These are phyloP conservation scores for Microtus richardsoni DNA, from an alignment of 2,113 vertebrate species.

Conservation along the genomic window DNA sequence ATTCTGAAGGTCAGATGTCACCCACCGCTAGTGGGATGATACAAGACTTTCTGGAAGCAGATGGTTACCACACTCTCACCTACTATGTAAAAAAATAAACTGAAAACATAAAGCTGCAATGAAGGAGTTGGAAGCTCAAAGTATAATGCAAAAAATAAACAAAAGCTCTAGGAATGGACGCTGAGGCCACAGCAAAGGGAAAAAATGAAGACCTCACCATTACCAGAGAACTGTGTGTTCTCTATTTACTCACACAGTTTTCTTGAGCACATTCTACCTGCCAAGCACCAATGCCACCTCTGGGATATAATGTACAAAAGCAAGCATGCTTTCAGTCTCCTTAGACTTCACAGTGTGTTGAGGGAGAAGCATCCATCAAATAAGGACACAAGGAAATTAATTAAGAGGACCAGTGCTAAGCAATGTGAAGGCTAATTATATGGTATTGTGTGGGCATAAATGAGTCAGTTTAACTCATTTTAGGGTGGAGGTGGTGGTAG, in stretches of 20 bases:
- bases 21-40: background rate
- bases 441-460: background rate
- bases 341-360: slow-evolving; percentile 6
- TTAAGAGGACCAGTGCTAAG: slow-evolving; percentile 15
- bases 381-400: slow-evolving; percentile 51
- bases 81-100: too few species aligned
- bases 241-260: slow-evolving; percentile 10
- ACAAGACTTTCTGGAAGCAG: background rate
- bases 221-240: background rate
- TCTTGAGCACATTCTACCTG: background rate
- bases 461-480: background rate
- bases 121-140: background rate
- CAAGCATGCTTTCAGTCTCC: background rate
- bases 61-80: background rate
- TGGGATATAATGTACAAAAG: background rate
- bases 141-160: background rate
- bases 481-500: background rate
- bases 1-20: background rate
- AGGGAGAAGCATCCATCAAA: background rate
- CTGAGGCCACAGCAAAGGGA: background rate
- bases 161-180: background rate
- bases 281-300: background rate
- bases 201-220: background rate
- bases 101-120: background rate
- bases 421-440: slow-evolving; percentile 45